A percentile compares a stretch with the other conserved stretches of the same genome.
phyloP scores from a whole-genome alignment of 2,113 vertebrate species.

The Hiodon tergisus region DNA sequence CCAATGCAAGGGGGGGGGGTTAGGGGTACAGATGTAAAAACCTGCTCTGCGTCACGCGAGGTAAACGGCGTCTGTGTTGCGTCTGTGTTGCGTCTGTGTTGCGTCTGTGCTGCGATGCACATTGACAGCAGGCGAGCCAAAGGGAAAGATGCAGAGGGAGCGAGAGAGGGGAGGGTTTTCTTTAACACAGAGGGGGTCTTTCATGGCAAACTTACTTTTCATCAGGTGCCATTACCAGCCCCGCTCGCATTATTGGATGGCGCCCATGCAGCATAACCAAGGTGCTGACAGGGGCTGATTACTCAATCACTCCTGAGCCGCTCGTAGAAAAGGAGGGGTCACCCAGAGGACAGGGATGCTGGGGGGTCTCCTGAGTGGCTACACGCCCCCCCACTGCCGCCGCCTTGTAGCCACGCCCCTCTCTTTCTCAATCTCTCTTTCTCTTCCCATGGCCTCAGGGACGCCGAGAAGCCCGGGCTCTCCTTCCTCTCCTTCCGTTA shows the following conservation, averaged over 20 bases:
- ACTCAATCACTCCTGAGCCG: conserved; percentile 84
- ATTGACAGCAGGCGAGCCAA: conserved; percentile 79
- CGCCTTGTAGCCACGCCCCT: conserved; percentile 9
- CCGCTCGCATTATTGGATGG: conserved; percentile 59
- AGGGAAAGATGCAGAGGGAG: conserved; percentile 5
- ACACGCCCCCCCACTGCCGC: conserved; percentile 17
- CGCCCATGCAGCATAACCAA: conserved; percentile 84
- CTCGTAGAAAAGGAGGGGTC: conserved; percentile 68
- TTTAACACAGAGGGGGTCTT: conserved; percentile 76
- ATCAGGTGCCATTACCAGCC: conserved; percentile 79
- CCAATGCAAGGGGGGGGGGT: neutral
- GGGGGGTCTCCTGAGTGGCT: conserved; percentile 36
- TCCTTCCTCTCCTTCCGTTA: too few species aligned
- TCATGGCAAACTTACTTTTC: conserved; percentile 74
- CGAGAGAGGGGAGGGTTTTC: conserved; percentile 41
- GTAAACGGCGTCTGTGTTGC: conserved; percentile 46
- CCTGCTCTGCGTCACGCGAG: too few species aligned
- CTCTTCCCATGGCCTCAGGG: neutral
- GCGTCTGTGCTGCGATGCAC: conserved; percentile 78
- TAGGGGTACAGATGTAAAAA: conserved; percentile 48
- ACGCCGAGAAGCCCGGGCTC: too few species aligned
- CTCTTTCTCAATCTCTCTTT: neutral
- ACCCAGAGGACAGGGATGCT: conserved; percentile 81
- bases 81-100: conserved; percentile 18
- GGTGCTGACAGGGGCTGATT: conserved; percentile 91